phyloP scores from a whole-genome alignment of 2,888 invertebrate genomes.

The Cantharis flavilabris region DNA sequence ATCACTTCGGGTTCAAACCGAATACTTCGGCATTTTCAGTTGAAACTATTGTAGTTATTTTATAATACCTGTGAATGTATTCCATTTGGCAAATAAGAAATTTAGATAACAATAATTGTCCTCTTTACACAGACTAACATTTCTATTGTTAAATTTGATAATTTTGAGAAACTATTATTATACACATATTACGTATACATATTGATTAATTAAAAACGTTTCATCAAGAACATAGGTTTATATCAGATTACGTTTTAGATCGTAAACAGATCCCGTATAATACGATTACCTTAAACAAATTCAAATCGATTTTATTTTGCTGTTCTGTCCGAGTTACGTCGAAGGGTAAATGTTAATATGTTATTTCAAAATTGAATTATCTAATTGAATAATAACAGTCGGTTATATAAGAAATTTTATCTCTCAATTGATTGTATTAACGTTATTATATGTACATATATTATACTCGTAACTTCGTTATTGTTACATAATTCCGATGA shows the following conservation, averaged over 20 bases:
- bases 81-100: not conserved
- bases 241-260: constrained; percentile 24
- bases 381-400: no score
- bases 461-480: not conserved
- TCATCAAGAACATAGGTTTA: constrained; percentile 1
- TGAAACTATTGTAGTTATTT: not conserved
- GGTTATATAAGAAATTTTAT: not conserved
- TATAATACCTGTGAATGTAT: no score
- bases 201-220: not conserved
- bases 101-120: not conserved
- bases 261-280: constrained; percentile 26
- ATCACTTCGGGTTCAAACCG: no score
- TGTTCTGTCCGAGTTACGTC: not conserved
- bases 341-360: not conserved
- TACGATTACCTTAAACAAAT: constrained; percentile 17
- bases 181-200: not conserved
- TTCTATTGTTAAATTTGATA: not conserved
- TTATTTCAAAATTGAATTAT: not conserved
- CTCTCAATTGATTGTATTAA: not conserved
- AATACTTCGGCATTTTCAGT: no score
- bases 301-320: constrained; percentile 22
- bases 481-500: not conserved
- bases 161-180: not conserved
- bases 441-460: not conserved
- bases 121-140: not conserved